Evolutionary conservation across 2,113 vertebrate genomes (phyloP).

Genomic region (Channa argus): DNA sequence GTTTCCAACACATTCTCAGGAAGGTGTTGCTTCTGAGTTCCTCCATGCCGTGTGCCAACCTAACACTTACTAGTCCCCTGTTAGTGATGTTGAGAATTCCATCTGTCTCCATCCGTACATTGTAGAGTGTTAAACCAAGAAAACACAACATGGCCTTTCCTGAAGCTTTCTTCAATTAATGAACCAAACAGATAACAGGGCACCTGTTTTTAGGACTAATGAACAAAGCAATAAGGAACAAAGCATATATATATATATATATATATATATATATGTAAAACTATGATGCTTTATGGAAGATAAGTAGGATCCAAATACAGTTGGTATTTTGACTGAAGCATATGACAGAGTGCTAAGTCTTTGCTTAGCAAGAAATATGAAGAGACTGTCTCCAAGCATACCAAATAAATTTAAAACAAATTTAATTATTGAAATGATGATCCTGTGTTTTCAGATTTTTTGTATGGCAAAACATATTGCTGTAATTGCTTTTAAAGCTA

Average conservation of each 20-base stretch:
- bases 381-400: neutral
- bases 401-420: too few species aligned
- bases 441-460: neutral
- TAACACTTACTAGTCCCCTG: slow-evolving; percentile 70
- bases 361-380: neutral
- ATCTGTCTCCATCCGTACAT: slow-evolving; percentile 66
- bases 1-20: slow-evolving; percentile 58
- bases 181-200: neutral
- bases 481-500: neutral
- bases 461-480: neutral
- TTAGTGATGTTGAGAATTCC: slow-evolving; percentile 64
- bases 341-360: neutral
- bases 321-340: neutral
- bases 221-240: neutral
- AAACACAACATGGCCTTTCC: slow-evolving; percentile 19
- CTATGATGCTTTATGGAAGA: neutral
- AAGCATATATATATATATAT: too few species aligned
- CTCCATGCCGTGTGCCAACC: slow-evolving; percentile 40
- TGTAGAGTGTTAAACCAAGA: slow-evolving; percentile 6
- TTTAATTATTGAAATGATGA: slow-evolving; percentile 10
- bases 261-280: too few species aligned
- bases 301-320: neutral
- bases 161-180: slow-evolving; percentile 19
- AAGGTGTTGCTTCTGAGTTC: slow-evolving; percentile 70
- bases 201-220: slow-evolving; percentile 6